Evolutionary conservation across 2,888 invertebrate genomes (phyloP), one percentile per base, ranked within the genome.

Genomic region (Selenia dentaria): DNA sequence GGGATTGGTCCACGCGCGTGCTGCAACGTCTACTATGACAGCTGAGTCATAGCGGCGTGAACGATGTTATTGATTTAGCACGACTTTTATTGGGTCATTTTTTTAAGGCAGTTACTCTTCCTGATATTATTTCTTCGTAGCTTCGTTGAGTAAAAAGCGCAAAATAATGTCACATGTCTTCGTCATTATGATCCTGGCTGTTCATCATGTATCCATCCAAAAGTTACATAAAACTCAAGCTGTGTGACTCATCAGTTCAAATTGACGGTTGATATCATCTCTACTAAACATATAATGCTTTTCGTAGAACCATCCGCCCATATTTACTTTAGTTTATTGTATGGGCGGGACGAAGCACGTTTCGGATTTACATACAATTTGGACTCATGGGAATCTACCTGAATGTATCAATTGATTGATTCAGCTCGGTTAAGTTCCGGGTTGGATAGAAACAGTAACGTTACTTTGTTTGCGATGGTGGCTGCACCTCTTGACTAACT

Each of bases 361-460:
- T 57, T 54, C 40, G 42, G 34, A 68, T 68, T 64, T 62, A 59
- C 60, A 68, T 64, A 68, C 64, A 64, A 66, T 64, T 54, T 43
- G 33, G 35, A 57, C 51, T 37, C 35, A 41, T 38, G 37, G 33
- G 36, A 41, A 42, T 14, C 5, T 22, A 22, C 27, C 31, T 29
- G 41, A 47, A 43, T 50, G 37, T 32, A 36, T 37, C 20, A 32
- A 32, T 22, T 28, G 1, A 4, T 20, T 27, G 10, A 33, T 26
- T 20, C n/a, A n/a, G n/a, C n/a, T n/a, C n/a, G n/a, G n/a, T 32
- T 32, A 16, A 36, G 27, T 41, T 33, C 40, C 33, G 40, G 26
- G 33, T 31, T 22, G 13, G 6, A 1, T 16, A 9, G 12, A 22
- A 27, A 26, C 0, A 24, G 6, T 33, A 22, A 16, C 16, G n/a